These are phyloP conservation scores for Sapajus apella DNA, from an alignment of 2,113 vertebrate species.

Conservation along the genomic window DNA sequence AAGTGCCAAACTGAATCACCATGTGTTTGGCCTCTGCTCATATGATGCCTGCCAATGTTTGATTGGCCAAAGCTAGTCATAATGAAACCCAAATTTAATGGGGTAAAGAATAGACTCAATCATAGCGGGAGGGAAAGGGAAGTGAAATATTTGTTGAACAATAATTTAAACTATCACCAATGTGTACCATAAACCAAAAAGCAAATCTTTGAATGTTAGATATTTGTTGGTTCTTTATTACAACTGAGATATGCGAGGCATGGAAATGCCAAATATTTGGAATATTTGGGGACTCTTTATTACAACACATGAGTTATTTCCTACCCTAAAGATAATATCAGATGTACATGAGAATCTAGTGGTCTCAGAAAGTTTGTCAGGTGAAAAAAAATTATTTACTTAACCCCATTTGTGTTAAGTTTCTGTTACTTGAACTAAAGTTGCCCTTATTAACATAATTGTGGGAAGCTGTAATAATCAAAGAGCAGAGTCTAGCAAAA, in stretches of 20 bases:
- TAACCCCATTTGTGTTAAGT: neutral
- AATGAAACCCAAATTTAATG: neutral
- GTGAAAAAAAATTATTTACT: neutral
- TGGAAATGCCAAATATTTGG: neutral
- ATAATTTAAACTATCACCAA: neutral
- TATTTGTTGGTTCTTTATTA: neutral
- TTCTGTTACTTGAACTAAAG: neutral
- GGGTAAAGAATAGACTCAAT: neutral
- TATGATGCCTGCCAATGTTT: neutral
- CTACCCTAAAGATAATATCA: neutral
- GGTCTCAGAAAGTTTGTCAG: neutral
- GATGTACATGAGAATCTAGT: neutral
- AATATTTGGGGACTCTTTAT: neutral
- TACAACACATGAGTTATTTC: neutral
- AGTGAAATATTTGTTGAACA: neutral
- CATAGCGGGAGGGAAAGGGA: neutral
- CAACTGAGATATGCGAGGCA: neutral
- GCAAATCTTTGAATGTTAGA: neutral
- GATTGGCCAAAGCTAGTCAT: neutral
- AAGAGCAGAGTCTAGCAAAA: neutral
- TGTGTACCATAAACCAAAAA: neutral
- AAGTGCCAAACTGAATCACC: neutral
- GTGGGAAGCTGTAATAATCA: neutral
- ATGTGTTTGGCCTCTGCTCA: neutral
- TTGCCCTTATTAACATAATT: neutral